Evolutionary conservation across 2,888 invertebrate species (phyloP).

Genomic region (Tethea ocularis): DNA sequence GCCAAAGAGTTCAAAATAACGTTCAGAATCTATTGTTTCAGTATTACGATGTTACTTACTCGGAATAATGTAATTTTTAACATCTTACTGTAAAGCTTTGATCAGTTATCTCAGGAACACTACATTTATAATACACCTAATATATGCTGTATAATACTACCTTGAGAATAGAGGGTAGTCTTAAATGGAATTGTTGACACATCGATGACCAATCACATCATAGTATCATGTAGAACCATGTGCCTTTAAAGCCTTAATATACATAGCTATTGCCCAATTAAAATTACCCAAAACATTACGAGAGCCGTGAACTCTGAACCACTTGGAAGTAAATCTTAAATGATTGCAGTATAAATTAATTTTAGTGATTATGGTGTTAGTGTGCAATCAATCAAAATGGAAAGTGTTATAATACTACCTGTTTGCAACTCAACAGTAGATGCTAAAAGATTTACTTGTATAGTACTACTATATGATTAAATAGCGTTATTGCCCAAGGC

Average conservation of each 20-base stretch:
- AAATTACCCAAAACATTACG: constrained; percentile 49
- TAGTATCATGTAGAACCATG: constrained; percentile 40
- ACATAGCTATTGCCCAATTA: constrained; percentile 50
- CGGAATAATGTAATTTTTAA: too few species aligned
- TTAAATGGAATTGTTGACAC: not conserved
- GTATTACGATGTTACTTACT: too few species aligned
- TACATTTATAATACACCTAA: too few species aligned
- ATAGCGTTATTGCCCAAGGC: not conserved
- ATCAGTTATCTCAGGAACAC: too few species aligned
- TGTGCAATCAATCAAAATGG: constrained; percentile 53
- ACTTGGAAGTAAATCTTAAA: constrained; percentile 51
- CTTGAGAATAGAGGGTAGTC: too few species aligned
- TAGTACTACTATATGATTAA: not conserved
- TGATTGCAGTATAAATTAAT: constrained; percentile 55
- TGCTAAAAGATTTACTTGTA: not conserved
- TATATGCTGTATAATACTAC: too few species aligned
- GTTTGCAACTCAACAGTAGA: constrained; percentile 11
- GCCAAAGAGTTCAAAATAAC: too few species aligned
- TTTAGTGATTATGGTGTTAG: constrained; percentile 49
- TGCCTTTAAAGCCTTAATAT: constrained; percentile 29
- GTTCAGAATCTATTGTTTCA: too few species aligned
- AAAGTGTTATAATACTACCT: constrained; percentile 36
- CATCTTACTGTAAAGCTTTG: too few species aligned
- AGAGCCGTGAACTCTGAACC: constrained; percentile 61
- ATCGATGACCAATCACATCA: not conserved